Evolutionary conservation across 92 coral and sea anemone genomes (phyloP), one percentile per base, ranked within the genome.

Genomic region (Parazoanthus atlanticus): DNA sequence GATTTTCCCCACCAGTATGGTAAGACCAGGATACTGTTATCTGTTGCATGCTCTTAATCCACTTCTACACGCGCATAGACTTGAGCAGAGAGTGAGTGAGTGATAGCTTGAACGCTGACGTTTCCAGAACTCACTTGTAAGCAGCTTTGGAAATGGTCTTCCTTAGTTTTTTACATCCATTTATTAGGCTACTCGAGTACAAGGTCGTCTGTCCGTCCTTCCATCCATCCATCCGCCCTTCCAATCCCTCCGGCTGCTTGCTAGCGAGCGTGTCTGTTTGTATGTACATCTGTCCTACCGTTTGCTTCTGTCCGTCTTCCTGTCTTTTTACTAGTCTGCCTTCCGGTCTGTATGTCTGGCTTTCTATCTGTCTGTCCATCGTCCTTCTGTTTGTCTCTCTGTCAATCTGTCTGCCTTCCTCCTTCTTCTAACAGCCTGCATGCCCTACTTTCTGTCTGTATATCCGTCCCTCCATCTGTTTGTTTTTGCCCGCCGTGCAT

Each of bases 1-100:
- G 12, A 61, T 95, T 36, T 97, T 97, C 75, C 98, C 99, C 36
- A 69, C 41, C 12, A 91, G 91, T 41, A 82, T 93, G 97, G 98
- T 97, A 81, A 75, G 89, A 78, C 33, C 2, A 7, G 6, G 26
- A 46, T 31, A 30, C 43, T 30, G 17, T 11, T 3, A 61, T 74
- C 29, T 0, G 82, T 54, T 81, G 23, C 88, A 89, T 38, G 30
- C 76, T 76, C 21, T 0, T 75, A 74, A 11, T 65, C 91, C 30
- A 83, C 19, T 83, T 46, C 71, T n/a, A 61, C 47, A 73, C 32
- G 78, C 43, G 8, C 34, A 52, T 52, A 52, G 1, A 8, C 52
- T 0, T n/a, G 74, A 12, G 11, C 74, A n/a, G 7, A n/a, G n/a
- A n/a, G n/a, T n/a, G n/a, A n/a, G n/a, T n/a, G 74, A n/a, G 5